These are phyloP conservation scores for Clarias laeviceps DNA, from an alignment of 2,797 vertebrate genomes.

Conservation along the genomic window DNA sequence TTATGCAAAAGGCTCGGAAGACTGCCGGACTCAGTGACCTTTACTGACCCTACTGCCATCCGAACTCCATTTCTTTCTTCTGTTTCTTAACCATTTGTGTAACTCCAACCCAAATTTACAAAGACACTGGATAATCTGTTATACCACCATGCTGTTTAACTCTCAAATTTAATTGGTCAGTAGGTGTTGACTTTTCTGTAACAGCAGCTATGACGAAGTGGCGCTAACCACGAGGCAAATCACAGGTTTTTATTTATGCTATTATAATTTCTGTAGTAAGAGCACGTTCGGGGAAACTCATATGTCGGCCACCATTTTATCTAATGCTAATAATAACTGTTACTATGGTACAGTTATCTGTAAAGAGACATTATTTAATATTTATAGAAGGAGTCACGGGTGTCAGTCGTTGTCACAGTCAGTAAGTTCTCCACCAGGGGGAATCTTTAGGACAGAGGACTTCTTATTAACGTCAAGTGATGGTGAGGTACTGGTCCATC, in stretches of 20 bases:
- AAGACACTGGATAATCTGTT: slow-evolving; percentile 12
- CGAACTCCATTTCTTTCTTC: background rate
- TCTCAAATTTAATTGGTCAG: slow-evolving; percentile 2
- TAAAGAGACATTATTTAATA: slow-evolving; percentile 24
- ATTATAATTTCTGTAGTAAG: background rate
- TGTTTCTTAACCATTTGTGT: slow-evolving; percentile 30
- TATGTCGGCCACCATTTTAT: background rate
- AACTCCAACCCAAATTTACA: background rate
- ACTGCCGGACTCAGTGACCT: slow-evolving; percentile 97
- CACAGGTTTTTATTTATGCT: background rate
- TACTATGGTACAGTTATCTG: background rate
- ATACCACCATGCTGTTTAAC: background rate
- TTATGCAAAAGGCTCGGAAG: slow-evolving; percentile 99
- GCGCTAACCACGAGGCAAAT: background rate
- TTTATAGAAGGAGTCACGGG: slow-evolving; percentile 6
- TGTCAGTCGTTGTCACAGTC: background rate
- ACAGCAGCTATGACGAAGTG: background rate
- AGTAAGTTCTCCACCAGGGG: background rate
- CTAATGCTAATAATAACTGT: background rate
- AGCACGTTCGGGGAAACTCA: background rate
- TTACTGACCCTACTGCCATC: slow-evolving; percentile 77
- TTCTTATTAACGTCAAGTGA: background rate
- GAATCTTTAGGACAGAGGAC: background rate
- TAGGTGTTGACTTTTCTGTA: background rate
- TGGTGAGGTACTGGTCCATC: background rate